Evolutionary conservation across 1,140 invertebrate genomes (phyloP), one percentile per base, ranked within the genome.

Genomic region (Cataglyphis hispanica): DNA sequence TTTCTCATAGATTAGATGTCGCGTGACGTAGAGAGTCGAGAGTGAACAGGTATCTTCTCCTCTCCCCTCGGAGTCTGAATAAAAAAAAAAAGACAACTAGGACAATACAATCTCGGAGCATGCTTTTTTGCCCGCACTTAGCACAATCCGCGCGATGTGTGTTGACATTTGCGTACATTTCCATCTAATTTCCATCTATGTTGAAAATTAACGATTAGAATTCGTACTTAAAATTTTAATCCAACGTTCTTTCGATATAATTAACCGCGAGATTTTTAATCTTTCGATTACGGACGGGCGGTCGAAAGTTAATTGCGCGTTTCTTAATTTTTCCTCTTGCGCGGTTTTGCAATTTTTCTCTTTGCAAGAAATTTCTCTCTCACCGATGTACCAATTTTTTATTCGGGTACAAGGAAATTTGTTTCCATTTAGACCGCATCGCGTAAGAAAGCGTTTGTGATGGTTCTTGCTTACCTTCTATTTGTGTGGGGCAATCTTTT

Each of bases 1-100:
- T 93, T 93, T 93, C 93, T 91, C 93, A 72, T 83, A 90, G 87
- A 93, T 93, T 91, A 89, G 84, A 88, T 69, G 19, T 80, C 25
- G 72, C n/a, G 67, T 22, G 81, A 58, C 25, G 40, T 60, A 87
- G 91, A 92, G 93, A 93, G n/a, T n/a, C n/a, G n/a, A n/a, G 93
- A 94, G 92, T 93, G 92, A 94, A 93, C 76, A 87, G 64, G 81
- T 87, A 81, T 88, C 85, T 86, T 53, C 22, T 31, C 4, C 19
- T 72, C 27, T 72, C 53, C 7, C 40, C 50, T 40, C 27, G 25
- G 37, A 60, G 13, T 34, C 11, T 25, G 46, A n/a, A 74, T 74
- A 61, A 83, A 83, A 83, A 74, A 53, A 61, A 83, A 83, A 83
- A 74, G 67, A 43, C 53, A 83, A 72, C 78, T 60, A 34, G 78